Conservation (phyloP, 2,113 vertebrate genomes). For the Axis porcinus region DNA sequence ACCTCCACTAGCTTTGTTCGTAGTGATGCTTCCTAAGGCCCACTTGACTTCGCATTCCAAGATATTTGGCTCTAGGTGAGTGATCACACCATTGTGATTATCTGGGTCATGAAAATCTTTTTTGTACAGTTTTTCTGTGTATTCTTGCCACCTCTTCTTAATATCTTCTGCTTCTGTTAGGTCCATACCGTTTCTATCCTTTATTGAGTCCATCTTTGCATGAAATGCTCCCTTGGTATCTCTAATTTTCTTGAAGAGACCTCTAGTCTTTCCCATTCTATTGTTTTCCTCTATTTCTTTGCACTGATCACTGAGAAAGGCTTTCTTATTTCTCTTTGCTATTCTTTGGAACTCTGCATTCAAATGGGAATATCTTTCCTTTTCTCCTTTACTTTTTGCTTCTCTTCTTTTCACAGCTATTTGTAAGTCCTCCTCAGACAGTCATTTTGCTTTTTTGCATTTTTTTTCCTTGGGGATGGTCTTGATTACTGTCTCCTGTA, state of each 20-base stretch:
- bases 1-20: background rate
- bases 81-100: background rate
- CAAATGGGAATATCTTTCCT: too few species aligned
- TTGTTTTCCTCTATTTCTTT: too few species aligned
- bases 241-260: too few species aligned
- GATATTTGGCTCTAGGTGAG: background rate
- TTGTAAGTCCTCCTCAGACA: background rate
- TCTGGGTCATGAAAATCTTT: background rate
- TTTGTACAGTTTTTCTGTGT: background rate
- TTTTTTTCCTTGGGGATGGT: background rate
- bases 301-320: too few species aligned
- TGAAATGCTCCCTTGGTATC: too few species aligned
- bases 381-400: too few species aligned
- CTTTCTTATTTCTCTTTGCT: background rate
- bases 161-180: background rate
- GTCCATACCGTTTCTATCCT: background rate
- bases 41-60: background rate
- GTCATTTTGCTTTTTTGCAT: background rate
- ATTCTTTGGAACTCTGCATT: background rate
- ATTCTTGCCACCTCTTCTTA: background rate
- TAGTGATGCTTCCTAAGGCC: background rate
- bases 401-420: too few species aligned
- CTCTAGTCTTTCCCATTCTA: too few species aligned
- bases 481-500: background rate
- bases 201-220: too few species aligned